Conservation (phyloP, 2,113 vertebrate species). For the Bettongia penicillata region DNA sequence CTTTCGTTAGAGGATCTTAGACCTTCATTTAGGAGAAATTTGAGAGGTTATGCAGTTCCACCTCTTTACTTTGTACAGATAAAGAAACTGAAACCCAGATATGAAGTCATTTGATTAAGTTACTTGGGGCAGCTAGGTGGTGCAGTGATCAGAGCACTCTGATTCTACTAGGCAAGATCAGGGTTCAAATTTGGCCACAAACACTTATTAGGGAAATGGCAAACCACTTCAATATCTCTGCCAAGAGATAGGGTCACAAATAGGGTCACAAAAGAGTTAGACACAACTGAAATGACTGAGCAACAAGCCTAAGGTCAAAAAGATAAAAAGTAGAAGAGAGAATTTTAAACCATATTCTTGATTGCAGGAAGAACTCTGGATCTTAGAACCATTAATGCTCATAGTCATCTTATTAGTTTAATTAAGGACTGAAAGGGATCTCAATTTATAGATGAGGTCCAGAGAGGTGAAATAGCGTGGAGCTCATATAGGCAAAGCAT, state of each 20-base stretch:
- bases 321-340: background rate
- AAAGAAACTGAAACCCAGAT: background rate
- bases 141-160: background rate
- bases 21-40: background rate
- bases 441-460: background rate
- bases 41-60: background rate
- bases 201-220: background rate
- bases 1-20: background rate
- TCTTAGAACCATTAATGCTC: background rate
- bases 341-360: background rate
- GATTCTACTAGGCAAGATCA: background rate
- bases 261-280: background rate
- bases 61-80: background rate
- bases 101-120: background rate
- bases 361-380: background rate
- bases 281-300: background rate
- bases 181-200: background rate
- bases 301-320: background rate
- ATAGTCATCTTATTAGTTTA: background rate
- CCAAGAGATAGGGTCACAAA: background rate
- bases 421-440: background rate
- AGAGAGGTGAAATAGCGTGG: background rate
- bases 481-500: background rate
- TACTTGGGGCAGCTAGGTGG: background rate
- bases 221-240: background rate